These are phyloP conservation scores for Trichosurus vulpecula DNA, from an alignment of 2,797 vertebrate genomes.

Conservation along the genomic window DNA sequence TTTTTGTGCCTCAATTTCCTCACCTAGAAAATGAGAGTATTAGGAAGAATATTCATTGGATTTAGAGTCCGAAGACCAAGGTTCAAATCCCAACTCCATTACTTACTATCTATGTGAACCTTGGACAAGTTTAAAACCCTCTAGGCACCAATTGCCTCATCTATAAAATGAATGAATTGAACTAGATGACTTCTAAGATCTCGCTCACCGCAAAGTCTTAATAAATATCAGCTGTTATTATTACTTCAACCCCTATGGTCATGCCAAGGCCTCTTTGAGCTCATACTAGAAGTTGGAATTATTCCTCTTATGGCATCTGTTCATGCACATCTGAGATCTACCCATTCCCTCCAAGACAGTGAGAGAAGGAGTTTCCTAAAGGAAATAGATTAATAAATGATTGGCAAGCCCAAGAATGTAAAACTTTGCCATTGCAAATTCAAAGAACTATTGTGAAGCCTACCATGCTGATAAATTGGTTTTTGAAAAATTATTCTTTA, in stretches of 20 bases:
- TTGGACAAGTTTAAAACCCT: not conserved
- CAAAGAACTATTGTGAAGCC: not conserved
- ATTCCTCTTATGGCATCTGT: not conserved
- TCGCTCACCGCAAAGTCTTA: not conserved
- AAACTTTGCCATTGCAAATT: constrained; percentile 1
- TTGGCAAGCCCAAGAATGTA: constrained; percentile 6
- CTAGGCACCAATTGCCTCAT: not conserved
- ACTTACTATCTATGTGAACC: not conserved
- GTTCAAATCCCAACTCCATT: too few species aligned
- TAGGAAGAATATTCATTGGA: too few species aligned
- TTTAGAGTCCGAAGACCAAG: too few species aligned
- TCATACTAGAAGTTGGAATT: not conserved
- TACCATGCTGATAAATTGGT: not conserved
- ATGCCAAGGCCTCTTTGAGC: not conserved
- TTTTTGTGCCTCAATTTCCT: not conserved
- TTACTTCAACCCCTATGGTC: not conserved
- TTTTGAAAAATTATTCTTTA: constrained; percentile 8
- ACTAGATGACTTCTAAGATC: not conserved
- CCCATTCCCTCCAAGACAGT: not conserved
- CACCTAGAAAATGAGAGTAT: not conserved
- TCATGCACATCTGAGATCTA: constrained; percentile 1
- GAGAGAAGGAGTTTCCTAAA: not conserved
- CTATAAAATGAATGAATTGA: not conserved
- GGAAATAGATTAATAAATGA: not conserved
- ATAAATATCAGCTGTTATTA: not conserved